Base-by-base conservation (phyloP, 1,140 invertebrate species). In the Vanessa atalanta region DNA sequence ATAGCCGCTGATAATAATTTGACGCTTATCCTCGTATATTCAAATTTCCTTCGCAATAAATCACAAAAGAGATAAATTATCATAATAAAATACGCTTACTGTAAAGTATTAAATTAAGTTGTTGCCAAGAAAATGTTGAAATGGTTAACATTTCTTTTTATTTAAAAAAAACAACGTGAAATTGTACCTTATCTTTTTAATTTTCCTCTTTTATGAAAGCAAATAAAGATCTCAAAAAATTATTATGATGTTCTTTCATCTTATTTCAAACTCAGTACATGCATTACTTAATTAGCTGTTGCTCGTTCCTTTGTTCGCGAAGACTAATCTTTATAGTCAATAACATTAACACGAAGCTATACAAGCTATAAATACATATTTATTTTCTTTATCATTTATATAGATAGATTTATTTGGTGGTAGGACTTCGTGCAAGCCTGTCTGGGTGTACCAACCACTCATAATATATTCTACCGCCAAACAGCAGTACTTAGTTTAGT, bases 41-140 rank as follows among this genome's bases (percentile, higher is more conserved):
- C 50, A 53, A 53, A 53, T 53, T 53, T 53, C 50, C 50, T 53
- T 20, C 50, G n/a, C 50, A 53, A 16, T 53, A 53, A 53, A 53
- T 53, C 50, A n/a, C 20, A 31, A 53, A 66, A 31, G 14, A 66
- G 23, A 51, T 66, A 66, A 26, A 64, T 64, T 64, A 37, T 66
- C 50, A 51, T 66, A 66, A 66, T 51, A 31, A 66, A 66, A 66
- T 51, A 51, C 26, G 65, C 48, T 48, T 16, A 51, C 65, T 66
- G 9, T 51, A 51, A 31, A 66, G 47, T 66, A 51, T 51, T 66
- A 51, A 66, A 66, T 66, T 31, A 51, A n/a, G 50, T n/a, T 51
- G 48, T 48, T 51, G 12, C 48, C 50, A 47, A 66, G 47, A 31
- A 31, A 31, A 31, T 31, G 26, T 47, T 66, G 48, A 47, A 66